Percentiles rank a stretch among this genome's conserved stretches.
Conservation (phyloP, 2,888 invertebrate genomes). For the Desoria tigrina region DNA sequence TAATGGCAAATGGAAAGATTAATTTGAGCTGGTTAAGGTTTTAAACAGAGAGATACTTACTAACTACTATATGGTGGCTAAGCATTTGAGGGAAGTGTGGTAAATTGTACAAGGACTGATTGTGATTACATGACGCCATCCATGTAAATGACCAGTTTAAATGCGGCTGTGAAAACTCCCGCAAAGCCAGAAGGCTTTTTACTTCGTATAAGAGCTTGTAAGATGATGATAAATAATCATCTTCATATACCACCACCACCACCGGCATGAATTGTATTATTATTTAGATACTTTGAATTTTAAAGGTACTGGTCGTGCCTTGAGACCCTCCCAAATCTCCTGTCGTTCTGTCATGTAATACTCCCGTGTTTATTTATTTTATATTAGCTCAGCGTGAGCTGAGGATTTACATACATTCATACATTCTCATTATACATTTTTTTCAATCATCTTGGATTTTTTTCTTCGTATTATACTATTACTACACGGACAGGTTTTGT, state of each 20-base stretch:
- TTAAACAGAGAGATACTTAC: no score
- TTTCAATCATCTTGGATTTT: slow-evolving; percentile 15
- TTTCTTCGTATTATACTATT: no score
- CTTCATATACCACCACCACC: not conserved
- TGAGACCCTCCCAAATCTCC: not conserved
- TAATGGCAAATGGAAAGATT: slow-evolving; percentile 7
- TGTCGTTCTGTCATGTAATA: slow-evolving; percentile 10
- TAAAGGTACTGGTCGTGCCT: not conserved
- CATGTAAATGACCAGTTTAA: slow-evolving; percentile 26
- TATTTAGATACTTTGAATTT: not conserved
- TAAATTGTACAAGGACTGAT: slow-evolving; percentile 9
- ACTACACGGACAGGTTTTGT: no score
- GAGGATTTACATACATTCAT: slow-evolving; percentile 43
- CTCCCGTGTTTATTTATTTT: slow-evolving; percentile 49
- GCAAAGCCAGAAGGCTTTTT: not conserved
- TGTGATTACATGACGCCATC: slow-evolving; percentile 25
- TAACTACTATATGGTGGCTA: not conserved
- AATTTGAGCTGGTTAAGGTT: slow-evolving; percentile 8
- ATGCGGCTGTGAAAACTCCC: slow-evolving; percentile 5
- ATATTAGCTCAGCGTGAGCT: slow-evolving; percentile 51
- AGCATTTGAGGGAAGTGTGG: not conserved
- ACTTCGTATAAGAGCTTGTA: not conserved
- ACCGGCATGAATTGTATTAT: not conserved
- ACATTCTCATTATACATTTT: slow-evolving; percentile 4
- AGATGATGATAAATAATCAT: not conserved